Evolutionary conservation across 1,140 invertebrate species (phyloP), one percentile per base, ranked within the genome.

Genomic region (Hyphantria cunea): DNA sequence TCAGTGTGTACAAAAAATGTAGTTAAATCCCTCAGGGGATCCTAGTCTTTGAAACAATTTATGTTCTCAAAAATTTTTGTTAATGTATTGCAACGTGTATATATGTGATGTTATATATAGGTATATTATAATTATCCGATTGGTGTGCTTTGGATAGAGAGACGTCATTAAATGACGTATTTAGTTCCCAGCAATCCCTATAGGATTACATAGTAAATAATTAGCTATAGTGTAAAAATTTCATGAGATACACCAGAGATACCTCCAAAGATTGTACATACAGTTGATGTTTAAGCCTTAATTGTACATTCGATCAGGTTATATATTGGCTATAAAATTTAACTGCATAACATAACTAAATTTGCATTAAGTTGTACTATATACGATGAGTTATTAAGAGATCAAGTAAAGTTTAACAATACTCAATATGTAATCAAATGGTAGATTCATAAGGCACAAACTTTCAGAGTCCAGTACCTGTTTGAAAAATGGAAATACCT

Each of bases 401-500:
- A 37, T 37, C 34, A 11, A 8, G 34, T 37, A 37, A 3, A 10
- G 11, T 7, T 37, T 37, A 37, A 37, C 0, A 7, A 25, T 25
- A 25, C 17, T 1, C 5, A 25, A 25, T 3, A 25, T 25, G 17
- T 25, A 25, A 25, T 25, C 2, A 25, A 25, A 25, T 25, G 17
- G 17, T 25, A 25, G 17, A 5, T 25, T 25, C 5, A 25, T 25
- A 25, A 25, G 17, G 17, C 17, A 25, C 34, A 56, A 45, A 54
- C 47, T 45, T 60, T 64, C 62, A 48, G 66, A 68, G 66, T 68
- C 66, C 42, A 42, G 66, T 68, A 68, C 66, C 66, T 68, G 66
- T 45, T 39, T 32, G 50, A 63, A 13, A 45, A 39, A 63, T 12
- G 4, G 37, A 13, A 44, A 61, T 15, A 13, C 11, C 51, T 49